phyloP scores from a whole-genome alignment of 2,113 vertebrate genomes.

The Marmota flaviventris region DNA sequence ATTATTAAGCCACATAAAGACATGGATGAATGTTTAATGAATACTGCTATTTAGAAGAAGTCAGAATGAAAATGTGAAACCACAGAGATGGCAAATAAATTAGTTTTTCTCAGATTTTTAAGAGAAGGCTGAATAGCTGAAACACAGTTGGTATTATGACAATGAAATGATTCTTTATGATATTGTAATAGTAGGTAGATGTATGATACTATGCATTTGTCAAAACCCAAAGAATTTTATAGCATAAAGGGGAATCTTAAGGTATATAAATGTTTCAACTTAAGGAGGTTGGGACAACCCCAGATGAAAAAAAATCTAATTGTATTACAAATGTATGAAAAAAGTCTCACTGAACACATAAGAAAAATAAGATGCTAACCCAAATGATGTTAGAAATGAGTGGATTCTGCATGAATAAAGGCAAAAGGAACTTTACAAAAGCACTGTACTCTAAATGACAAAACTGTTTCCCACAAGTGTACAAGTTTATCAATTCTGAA shows the following conservation, averaged over 20 bases:
- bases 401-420: not conserved
- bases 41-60: not conserved
- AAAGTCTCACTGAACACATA: not conserved
- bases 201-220: not conserved
- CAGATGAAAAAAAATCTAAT: not conserved
- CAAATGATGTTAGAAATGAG: not conserved
- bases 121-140: not conserved
- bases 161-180: conserved; percentile 10
- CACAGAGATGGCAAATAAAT: not conserved
- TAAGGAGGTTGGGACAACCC: not conserved
- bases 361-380: not conserved
- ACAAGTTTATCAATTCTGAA: conserved; percentile 15
- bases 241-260: not conserved
- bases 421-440: not conserved
- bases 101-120: not conserved
- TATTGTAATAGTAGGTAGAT: not conserved
- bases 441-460: not conserved
- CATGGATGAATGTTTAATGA: not conserved
- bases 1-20: conserved; percentile 31
- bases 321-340: conserved; percentile 15
- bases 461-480: not conserved
- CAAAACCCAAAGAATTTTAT: not conserved
- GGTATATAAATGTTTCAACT: not conserved
- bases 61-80: conserved; percentile 1
- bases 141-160: not conserved